Evolutionary conservation across 2,888 invertebrate genomes (phyloP).

Genomic region (Hetaerina titia): DNA sequence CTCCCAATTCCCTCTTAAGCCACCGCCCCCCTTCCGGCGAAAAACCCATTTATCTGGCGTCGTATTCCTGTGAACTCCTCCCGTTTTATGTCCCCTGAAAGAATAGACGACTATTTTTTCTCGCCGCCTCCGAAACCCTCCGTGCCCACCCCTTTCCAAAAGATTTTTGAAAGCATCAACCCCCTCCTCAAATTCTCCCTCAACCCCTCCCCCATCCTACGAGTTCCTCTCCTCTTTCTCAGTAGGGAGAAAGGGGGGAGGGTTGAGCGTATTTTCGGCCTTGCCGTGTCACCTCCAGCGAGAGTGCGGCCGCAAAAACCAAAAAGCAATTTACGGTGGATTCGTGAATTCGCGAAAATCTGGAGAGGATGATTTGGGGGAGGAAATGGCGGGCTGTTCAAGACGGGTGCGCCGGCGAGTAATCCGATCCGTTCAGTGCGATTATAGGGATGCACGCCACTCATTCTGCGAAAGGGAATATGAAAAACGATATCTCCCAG

Average conservation of each 20-base stretch:
- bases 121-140: not conserved
- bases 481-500: too few species aligned
- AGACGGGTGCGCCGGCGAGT: not conserved
- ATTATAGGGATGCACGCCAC: not conserved
- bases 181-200: not conserved
- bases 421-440: not conserved
- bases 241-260: too few species aligned
- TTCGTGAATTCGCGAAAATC: not conserved
- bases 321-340: slow-evolving; percentile 1
- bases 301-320: not conserved
- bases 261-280: not conserved
- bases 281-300: not conserved
- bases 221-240: not conserved
- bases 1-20: not conserved
- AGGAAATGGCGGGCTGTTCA: not conserved
- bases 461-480: too few species aligned
- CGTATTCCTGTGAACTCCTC: slow-evolving; percentile 33
- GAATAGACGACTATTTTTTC: slow-evolving; percentile 6
- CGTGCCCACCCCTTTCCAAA: not conserved
- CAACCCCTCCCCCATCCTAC: not conserved
- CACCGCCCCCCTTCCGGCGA: not conserved
- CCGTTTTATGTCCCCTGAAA: not conserved
- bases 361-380: not conserved
- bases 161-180: not conserved
- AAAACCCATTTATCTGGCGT: slow-evolving; percentile 27